Evolutionary conservation across 2,888 invertebrate genomes (phyloP).

Genomic region (Diaphora mendica): DNA sequence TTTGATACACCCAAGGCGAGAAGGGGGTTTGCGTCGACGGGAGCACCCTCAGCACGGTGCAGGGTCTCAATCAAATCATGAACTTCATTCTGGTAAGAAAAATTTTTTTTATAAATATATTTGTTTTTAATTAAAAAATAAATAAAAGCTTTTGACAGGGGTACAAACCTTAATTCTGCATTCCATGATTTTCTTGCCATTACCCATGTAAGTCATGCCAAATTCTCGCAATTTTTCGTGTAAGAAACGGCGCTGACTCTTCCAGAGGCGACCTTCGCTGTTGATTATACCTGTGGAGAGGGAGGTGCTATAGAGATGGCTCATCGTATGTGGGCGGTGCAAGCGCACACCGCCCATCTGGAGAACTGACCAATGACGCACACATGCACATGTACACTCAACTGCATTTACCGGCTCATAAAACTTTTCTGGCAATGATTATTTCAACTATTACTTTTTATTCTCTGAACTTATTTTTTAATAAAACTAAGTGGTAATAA

Average conservation of each 20-base stretch:
- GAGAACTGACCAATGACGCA: slow-evolving; percentile 61
- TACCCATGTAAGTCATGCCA: slow-evolving; percentile 95
- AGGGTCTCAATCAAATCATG: slow-evolving; percentile 90
- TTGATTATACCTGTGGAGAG: slow-evolving; percentile 93
- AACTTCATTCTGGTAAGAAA: slow-evolving; percentile 89
- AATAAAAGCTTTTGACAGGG: background rate
- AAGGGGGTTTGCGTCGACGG: slow-evolving; percentile 91
- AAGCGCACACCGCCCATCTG: slow-evolving; percentile 59
- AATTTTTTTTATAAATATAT: slow-evolving; percentile 4
- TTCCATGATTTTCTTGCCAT: slow-evolving; percentile 93
- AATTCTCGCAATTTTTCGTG: slow-evolving; percentile 94
- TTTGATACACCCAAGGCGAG: slow-evolving; percentile 94
- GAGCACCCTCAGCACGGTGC: slow-evolving; percentile 87
- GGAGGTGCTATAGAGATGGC: slow-evolving; percentile 65
- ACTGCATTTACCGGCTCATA: slow-evolving; percentile 36
- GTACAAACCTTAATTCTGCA: slow-evolving; percentile 91
- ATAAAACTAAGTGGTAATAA: background rate
- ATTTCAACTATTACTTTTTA: background rate
- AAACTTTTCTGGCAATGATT: slow-evolving; percentile 7
- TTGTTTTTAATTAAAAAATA: background rate
- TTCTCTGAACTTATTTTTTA: background rate
- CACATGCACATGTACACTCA: slow-evolving; percentile 63
- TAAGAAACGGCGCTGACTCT: slow-evolving; percentile 94
- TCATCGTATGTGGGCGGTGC: slow-evolving; percentile 72
- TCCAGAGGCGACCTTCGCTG: slow-evolving; percentile 95